phyloP scores from a whole-genome alignment of 1,140 invertebrate genomes.

The Papilio xuthus region DNA sequence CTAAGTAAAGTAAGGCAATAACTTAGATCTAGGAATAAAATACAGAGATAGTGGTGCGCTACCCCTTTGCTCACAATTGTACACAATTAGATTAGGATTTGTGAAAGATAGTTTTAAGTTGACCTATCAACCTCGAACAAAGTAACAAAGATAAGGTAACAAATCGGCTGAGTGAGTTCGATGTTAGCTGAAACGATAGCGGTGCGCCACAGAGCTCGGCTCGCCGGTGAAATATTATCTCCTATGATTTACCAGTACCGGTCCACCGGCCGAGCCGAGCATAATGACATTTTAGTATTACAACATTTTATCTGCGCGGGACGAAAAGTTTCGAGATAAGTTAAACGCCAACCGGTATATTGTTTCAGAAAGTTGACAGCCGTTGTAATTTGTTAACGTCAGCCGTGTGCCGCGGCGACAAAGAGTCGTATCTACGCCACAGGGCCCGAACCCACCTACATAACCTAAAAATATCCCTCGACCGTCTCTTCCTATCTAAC shows the following conservation, averaged over 20 bases:
- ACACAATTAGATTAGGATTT: constrained; percentile 55
- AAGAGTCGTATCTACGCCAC: constrained; percentile 49
- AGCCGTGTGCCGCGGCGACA: constrained; percentile 55
- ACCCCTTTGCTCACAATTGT: constrained; percentile 47
- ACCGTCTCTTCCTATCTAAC: constrained; percentile 57
- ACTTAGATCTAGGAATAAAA: constrained; percentile 3
- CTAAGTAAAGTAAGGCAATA: neutral
- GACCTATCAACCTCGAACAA: constrained; percentile 76
- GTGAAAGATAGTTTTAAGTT: constrained; percentile 65
- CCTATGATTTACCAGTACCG: constrained; percentile 66
- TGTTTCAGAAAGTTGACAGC: constrained; percentile 76
- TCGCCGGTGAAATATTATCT: constrained; percentile 75
- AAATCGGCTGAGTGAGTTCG: constrained; percentile 70
- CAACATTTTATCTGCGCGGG: constrained; percentile 77
- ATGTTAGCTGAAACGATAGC: constrained; percentile 69
- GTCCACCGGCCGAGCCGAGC: constrained; percentile 57
- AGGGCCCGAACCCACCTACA: constrained; percentile 49
- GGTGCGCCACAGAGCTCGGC: constrained; percentile 46
- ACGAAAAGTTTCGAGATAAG: constrained; percentile 77
- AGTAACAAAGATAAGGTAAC: constrained; percentile 75
- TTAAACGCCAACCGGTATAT: constrained; percentile 79
- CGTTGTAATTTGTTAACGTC: constrained; percentile 78
- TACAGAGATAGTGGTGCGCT: constrained; percentile 21
- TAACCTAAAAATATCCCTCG: constrained; percentile 70
- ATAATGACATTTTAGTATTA: constrained; percentile 81